Conservation (phyloP, 2,888 invertebrate genomes). For the Salpingus planirostris region DNA sequence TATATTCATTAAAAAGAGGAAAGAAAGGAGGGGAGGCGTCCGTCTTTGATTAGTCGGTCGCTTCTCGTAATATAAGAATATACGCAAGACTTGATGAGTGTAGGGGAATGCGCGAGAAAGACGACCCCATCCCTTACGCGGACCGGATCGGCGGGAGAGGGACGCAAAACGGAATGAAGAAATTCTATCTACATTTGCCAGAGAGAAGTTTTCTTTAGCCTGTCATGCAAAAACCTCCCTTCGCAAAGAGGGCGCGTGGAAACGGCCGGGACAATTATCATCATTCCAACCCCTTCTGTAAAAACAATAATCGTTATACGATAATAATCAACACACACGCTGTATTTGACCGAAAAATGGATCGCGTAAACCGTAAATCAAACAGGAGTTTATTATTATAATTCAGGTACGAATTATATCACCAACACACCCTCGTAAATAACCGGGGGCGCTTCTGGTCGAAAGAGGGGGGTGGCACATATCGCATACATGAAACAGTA, state of each 20-base stretch:
- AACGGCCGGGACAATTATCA: too few species aligned
- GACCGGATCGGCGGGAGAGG: conserved; percentile 34
- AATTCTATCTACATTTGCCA: conserved; percentile 54
- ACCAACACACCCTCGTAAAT: conserved; percentile 16
- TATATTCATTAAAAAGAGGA: conserved; percentile 38
- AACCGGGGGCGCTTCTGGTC: too few species aligned
- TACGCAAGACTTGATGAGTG: conserved; percentile 38
- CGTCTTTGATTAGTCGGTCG: conserved; percentile 38
- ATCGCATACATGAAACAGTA: too few species aligned
- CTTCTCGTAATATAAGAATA: conserved; percentile 37
- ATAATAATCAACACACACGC: too few species aligned
- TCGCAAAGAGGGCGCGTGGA: conserved; percentile 21
- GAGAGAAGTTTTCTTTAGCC: conserved; percentile 39
- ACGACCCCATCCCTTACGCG: conserved; percentile 15
- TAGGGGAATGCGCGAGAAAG: conserved; percentile 29
- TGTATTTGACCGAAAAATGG: too few species aligned
- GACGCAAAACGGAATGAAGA: conserved; percentile 52
- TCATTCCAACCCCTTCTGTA: too few species aligned
- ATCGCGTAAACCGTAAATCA: too few species aligned
- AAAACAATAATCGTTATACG: too few species aligned
- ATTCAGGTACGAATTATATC: conserved; percentile 14
- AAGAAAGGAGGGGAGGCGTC: conserved; percentile 21
- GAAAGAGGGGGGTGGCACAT: too few species aligned
- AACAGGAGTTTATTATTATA: too few species aligned
- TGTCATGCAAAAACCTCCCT: conserved; percentile 39